These are phyloP conservation scores for Hydractinia symbiolongicarpus DNA, from an alignment of 30 jellyfish, hydroid and myxozoan genomes.

Conservation along the genomic window DNA sequence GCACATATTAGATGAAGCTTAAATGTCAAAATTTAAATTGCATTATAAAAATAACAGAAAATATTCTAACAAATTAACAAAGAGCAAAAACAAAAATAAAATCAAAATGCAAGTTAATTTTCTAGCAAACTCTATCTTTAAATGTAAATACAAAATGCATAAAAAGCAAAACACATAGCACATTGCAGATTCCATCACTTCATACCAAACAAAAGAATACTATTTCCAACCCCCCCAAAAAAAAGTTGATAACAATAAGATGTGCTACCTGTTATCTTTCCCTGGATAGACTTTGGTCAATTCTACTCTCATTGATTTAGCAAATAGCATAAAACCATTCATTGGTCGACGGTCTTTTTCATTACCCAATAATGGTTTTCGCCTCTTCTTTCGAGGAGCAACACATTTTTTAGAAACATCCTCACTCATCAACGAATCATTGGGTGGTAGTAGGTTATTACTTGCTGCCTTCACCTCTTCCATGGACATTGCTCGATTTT, in stretches of 20 bases:
- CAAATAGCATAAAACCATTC: slow-evolving; percentile 99
- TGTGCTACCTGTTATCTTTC: slow-evolving; percentile 86
- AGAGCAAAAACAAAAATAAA: not conserved
- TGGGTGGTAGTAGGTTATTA: not conserved
- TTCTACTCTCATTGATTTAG: slow-evolving; percentile 79
- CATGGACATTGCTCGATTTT: not conserved
- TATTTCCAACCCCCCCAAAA: not conserved
- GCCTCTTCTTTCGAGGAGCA: slow-evolving; percentile 12
- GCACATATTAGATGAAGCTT: no score
- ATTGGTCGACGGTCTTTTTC: slow-evolving; percentile 88
- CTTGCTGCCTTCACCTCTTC: not conserved
- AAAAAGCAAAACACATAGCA: not conserved
- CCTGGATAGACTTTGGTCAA: slow-evolving; percentile 86
- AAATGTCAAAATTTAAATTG: no score
- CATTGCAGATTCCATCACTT: not conserved
- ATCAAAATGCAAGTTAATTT: not conserved
- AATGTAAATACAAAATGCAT: not conserved
- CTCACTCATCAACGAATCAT: not conserved
- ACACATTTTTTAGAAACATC: slow-evolving; percentile 3
- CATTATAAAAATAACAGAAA: no score
- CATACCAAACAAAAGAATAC: not conserved
- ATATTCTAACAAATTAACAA: no score
- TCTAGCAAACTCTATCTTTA: not conserved
- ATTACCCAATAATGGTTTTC: slow-evolving; percentile 35
- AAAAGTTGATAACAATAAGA: not conserved